Conservation (phyloP, 2,797 vertebrate species). For the Threskiornis aethiopicus region DNA sequence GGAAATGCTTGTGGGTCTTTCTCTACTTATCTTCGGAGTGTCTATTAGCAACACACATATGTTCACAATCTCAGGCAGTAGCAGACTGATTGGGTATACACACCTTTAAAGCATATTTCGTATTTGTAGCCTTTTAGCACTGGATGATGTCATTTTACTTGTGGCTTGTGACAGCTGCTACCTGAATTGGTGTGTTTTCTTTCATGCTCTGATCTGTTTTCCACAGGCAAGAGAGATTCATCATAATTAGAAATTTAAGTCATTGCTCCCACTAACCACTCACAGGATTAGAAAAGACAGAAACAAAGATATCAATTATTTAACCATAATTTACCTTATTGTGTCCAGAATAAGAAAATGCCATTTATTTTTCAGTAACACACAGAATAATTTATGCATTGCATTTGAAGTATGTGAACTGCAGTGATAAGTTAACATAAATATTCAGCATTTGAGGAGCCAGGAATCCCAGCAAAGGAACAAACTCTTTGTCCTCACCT, state of each 20-base stretch:
- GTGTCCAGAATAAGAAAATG: slow-evolving; percentile 9
- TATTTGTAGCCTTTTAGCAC: background rate
- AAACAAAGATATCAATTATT: slow-evolving; percentile 14
- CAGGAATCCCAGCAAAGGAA: background rate
- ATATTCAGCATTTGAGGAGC: slow-evolving; percentile 19
- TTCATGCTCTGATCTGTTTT: background rate
- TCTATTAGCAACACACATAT: background rate
- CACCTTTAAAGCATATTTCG: background rate
- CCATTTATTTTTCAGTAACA: slow-evolving; percentile 16
- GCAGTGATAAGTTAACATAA: slow-evolving; percentile 3
- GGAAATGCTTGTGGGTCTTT: background rate
- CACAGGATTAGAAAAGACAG: background rate
- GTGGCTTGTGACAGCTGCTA: background rate
- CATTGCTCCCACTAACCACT: background rate
- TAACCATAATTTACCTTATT: slow-evolving; percentile 6
- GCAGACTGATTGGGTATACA: background rate
- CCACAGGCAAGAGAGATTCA: background rate
- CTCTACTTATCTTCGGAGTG: background rate
- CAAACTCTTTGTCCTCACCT: slow-evolving; percentile 13
- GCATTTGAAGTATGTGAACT: slow-evolving; percentile 4
- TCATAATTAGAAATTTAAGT: slow-evolving; percentile 1
- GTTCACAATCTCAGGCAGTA: background rate
- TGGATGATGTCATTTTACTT: background rate
- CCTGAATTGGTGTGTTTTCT: background rate
- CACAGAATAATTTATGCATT: slow-evolving; percentile 7